phyloP scores from a whole-genome alignment of 1,140 invertebrate genomes.

The Microplitis demolitor region DNA sequence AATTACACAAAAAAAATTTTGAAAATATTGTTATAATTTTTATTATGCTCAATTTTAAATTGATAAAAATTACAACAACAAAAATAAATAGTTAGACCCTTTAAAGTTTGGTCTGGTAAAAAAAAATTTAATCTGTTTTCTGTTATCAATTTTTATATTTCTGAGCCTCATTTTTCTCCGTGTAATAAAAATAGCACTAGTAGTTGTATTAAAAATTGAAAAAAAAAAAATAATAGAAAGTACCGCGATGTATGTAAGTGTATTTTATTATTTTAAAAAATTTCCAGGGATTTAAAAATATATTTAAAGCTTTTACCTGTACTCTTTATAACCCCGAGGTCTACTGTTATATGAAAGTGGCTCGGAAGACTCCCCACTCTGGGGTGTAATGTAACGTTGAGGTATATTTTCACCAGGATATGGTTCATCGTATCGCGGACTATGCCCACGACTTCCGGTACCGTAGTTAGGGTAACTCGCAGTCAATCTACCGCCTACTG shows the following conservation, averaged over 20 bases:
- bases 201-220: background rate
- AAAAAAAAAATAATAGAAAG: background rate
- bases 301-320: constrained; percentile 44
- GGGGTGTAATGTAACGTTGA: constrained; percentile 60
- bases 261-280: background rate
- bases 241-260: background rate
- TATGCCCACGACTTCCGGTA: constrained; percentile 50
- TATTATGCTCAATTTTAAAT: no score
- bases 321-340: constrained; percentile 70
- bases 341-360: constrained; percentile 90
- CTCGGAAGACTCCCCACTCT: constrained; percentile 66
- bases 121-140: no score
- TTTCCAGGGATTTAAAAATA: background rate
- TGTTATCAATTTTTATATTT: no score
- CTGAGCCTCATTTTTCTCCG: no score
- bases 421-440: constrained; percentile 58
- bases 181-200: background rate
- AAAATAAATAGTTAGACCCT: no score
- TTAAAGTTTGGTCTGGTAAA: no score
- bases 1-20: no score
- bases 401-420: constrained; percentile 62
- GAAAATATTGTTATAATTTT: no score
- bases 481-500: constrained; percentile 44
- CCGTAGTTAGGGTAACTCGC: constrained; percentile 56
- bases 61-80: no score